Conservation (phyloP, 1,140 invertebrate genomes). For the Zophobas morio region DNA sequence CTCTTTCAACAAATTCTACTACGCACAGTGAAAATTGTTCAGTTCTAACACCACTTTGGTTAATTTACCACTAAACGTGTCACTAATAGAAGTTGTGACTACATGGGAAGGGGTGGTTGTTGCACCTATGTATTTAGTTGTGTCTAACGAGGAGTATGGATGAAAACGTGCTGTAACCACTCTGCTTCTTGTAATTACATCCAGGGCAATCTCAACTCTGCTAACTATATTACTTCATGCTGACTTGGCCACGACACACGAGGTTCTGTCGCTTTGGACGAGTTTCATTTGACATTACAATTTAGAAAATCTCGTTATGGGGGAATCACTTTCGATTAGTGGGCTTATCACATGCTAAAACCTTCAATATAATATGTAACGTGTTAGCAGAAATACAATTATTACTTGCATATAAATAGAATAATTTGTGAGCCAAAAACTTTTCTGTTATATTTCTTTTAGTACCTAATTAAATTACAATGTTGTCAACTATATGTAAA, state of each 20-base stretch:
- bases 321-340: conserved; percentile 10
- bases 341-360: conserved; percentile 6
- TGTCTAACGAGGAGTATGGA: conserved; percentile 31
- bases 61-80: not conserved
- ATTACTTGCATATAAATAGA: not conserved
- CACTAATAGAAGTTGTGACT: conserved; percentile 3
- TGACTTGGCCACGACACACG: conserved; percentile 47
- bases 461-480: too few relatives aligned
- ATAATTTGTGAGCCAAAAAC: too few relatives aligned
- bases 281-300: conserved; percentile 2
- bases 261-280: conserved; percentile 25
- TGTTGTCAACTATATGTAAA: too few relatives aligned
- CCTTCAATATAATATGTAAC: too few relatives aligned
- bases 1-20: conserved; percentile 8
- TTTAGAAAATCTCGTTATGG: conserved; percentile 19
- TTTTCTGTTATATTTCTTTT: too few relatives aligned
- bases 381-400: not conserved
- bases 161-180: conserved; percentile 37
- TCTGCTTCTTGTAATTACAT: conserved; percentile 48
- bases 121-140: conserved; percentile 27
- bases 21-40: not conserved
- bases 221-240: conserved; percentile 51
- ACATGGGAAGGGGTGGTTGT: conserved; percentile 21
- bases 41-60: not conserved
- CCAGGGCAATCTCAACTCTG: conserved; percentile 47